Conservation (phyloP, 1,140 invertebrate genomes). For the Drosophila prosaltans region DNA sequence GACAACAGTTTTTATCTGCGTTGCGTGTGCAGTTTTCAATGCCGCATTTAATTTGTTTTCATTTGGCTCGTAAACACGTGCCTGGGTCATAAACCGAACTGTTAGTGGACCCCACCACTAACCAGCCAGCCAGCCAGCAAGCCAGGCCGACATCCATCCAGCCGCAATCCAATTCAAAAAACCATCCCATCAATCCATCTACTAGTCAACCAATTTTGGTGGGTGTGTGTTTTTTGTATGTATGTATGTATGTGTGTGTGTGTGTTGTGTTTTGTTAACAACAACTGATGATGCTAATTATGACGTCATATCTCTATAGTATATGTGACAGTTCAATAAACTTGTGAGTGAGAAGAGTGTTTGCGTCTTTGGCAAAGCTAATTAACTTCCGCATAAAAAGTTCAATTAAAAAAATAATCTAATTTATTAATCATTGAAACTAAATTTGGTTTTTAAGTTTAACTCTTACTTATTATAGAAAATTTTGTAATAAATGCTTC, state of each 20-base stretch:
- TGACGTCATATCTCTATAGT: slow-evolving; percentile 47
- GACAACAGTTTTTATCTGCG: slow-evolving; percentile 51
- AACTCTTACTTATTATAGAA: no score
- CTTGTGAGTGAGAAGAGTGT: slow-evolving; percentile 10
- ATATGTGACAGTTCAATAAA: slow-evolving; percentile 46
- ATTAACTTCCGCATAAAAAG: slow-evolving; percentile 8
- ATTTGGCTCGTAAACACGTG: slow-evolving; percentile 65
- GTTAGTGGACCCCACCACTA: slow-evolving; percentile 4
- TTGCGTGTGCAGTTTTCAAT: slow-evolving; percentile 76
- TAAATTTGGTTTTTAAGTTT: no score
- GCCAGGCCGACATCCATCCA: not conserved
- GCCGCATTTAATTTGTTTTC: slow-evolving; percentile 68
- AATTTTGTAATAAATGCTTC: no score
- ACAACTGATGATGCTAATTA: not conserved
- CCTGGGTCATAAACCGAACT: slow-evolving; percentile 55
- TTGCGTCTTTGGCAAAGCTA: not conserved
- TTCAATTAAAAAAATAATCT: not conserved
- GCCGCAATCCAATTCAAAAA: no score
- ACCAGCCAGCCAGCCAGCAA: not conserved
- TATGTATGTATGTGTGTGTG: not conserved
- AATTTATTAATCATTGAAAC: not conserved
- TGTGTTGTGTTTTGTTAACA: slow-evolving; percentile 5
- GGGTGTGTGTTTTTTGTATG: not conserved
- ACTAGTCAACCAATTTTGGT: slow-evolving; percentile 21
- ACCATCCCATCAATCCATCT: no score